Evolutionary conservation across 2,888 invertebrate species (phyloP).

Genomic region (Pheosia gnoma): DNA sequence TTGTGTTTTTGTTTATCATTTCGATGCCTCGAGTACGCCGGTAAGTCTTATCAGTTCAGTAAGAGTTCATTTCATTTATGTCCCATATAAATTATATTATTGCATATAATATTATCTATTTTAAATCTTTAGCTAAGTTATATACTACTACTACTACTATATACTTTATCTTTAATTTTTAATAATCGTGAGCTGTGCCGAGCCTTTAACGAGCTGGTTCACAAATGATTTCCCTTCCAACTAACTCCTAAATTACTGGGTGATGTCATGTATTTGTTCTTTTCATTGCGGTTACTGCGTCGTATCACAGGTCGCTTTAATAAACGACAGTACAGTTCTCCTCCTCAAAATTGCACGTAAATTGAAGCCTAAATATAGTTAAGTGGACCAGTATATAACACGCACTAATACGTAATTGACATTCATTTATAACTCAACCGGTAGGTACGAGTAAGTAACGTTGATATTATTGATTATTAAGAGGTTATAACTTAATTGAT

Average conservation of each 20-base stretch:
- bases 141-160: no score
- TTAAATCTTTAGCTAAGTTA: no score
- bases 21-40: background rate
- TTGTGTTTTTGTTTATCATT: background rate
- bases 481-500: no score
- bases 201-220: background rate
- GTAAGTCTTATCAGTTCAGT: background rate
- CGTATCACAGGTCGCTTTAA: background rate
- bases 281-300: background rate
- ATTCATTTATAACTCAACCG: no score
- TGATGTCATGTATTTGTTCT: background rate
- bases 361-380: background rate
- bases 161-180: no score
- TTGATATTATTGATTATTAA: no score
- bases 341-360: background rate
- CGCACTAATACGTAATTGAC: no score
- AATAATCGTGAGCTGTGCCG: no score
- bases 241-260: background rate
- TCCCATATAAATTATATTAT: no score
- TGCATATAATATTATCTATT: background rate
- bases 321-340: background rate
- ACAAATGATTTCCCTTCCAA: background rate
- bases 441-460: no score
- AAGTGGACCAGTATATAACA: no score
- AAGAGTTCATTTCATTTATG: no score